A percentile compares a stretch with the other conserved stretches of the same genome.
Conservation (phyloP, 92 coral and sea anemone species). For the Umimayanthus chanpuru region DNA sequence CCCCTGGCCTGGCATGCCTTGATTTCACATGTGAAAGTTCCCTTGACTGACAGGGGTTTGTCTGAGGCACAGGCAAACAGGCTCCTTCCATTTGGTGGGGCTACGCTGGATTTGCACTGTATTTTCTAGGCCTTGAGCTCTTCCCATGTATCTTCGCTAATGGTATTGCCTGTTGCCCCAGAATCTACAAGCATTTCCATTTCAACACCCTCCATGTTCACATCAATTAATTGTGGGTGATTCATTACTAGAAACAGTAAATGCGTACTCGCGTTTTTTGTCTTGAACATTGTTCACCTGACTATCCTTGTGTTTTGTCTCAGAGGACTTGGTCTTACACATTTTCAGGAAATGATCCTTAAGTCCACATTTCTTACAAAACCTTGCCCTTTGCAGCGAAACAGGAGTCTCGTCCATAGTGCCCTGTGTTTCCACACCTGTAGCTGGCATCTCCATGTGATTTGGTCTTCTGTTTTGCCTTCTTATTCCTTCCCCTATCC, state of each 20-base stretch:
- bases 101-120: constrained; percentile 51
- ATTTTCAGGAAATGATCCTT: constrained; percentile 51
- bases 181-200: constrained; percentile 51
- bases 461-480: not conserved
- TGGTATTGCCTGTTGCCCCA: constrained; percentile 58
- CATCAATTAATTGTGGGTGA: constrained; percentile 32
- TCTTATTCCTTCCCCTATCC: not conserved
- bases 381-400: constrained; percentile 15
- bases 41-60: too few species aligned
- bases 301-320: constrained; percentile 16
- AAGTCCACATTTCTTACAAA: constrained; percentile 51
- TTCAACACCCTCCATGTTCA: constrained; percentile 51
- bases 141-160: constrained; percentile 58
- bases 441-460: constrained; percentile 25
- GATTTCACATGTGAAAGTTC: too few species aligned
- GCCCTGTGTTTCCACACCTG: constrained; percentile 30
- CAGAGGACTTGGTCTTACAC: constrained; percentile 51
- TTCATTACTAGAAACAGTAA: constrained; percentile 31
- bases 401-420: constrained; percentile 14
- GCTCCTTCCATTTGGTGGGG: constrained; percentile 36
- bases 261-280: constrained; percentile 53
- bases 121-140: constrained; percentile 36
- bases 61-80: too few species aligned
- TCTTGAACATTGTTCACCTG: not conserved
- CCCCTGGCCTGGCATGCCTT: not conserved